Percentiles rank a stretch among this genome's conserved stretches.
Conservation (phyloP, 1,140 invertebrate genomes). For the Bombyx mori region ASM3026992v2 NC_085111.1:11619501-11620000, state of each 20-base stretch:
- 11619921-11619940: not conserved
- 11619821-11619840: slow-evolving; percentile 35
- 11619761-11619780: slow-evolving; percentile 26
- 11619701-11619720: not conserved
- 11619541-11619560: too few species aligned
- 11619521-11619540: too few species aligned
- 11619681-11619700: too few species aligned
- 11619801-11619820: slow-evolving; percentile 33
- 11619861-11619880: slow-evolving; percentile 16
- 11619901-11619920: not conserved
- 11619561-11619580: too few species aligned
- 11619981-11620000: too few species aligned
- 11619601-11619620: too few species aligned
- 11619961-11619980: not conserved
- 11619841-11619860: slow-evolving; percentile 41
- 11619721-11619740: slow-evolving; percentile 22
- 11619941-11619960: not conserved
- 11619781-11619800: slow-evolving; percentile 41
- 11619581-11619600: too few species aligned
- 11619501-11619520: too few species aligned
- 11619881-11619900: slow-evolving; percentile 4
- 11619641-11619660: too few species aligned
- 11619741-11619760: slow-evolving; percentile 37
- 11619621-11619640: too few species aligned
- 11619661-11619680: too few species aligned